Conservation (phyloP, 2,113 vertebrate genomes). For the Bostrychus sinensis region DNA sequence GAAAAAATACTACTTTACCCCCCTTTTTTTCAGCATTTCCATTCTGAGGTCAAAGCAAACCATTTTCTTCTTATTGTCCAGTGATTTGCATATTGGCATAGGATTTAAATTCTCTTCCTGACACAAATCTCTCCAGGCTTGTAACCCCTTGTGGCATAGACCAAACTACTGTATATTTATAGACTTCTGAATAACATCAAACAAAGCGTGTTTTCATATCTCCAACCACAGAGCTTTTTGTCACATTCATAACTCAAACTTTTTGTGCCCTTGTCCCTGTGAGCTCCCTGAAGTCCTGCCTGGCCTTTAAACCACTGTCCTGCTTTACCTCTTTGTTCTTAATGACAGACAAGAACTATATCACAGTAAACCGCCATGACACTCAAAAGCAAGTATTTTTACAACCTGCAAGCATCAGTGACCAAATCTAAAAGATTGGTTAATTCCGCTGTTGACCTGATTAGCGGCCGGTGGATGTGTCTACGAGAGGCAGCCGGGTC, state of each 20-base stretch:
- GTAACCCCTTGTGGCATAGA: no score
- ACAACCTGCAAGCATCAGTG: constrained; percentile 83
- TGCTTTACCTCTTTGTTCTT: constrained; percentile 73
- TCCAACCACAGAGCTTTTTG: not conserved
- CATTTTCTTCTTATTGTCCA: no score
- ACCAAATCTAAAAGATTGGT: constrained; percentile 83
- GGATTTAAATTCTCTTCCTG: no score
- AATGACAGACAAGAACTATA: constrained; percentile 76
- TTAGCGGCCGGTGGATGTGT: constrained; percentile 80
- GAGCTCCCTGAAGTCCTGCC: constrained; percentile 38
- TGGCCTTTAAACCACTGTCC: constrained; percentile 53
- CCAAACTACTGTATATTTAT: no score
- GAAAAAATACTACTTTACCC: not conserved
- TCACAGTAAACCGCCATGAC: constrained; percentile 77
- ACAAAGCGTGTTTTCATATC: not conserved
- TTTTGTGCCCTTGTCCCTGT: constrained; percentile 12
- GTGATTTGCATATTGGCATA: no score
- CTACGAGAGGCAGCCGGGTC: constrained; percentile 77
- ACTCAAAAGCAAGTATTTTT: constrained; percentile 84
- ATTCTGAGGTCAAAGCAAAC: no score
- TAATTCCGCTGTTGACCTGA: constrained; percentile 83
- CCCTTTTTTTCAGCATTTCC: no score
- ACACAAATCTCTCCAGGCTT: no score
- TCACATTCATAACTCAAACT: constrained; percentile 19
- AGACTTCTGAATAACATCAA: not conserved